phyloP scores from a whole-genome alignment of 2,888 invertebrate species.

The Heteropelma amictum region DNA sequence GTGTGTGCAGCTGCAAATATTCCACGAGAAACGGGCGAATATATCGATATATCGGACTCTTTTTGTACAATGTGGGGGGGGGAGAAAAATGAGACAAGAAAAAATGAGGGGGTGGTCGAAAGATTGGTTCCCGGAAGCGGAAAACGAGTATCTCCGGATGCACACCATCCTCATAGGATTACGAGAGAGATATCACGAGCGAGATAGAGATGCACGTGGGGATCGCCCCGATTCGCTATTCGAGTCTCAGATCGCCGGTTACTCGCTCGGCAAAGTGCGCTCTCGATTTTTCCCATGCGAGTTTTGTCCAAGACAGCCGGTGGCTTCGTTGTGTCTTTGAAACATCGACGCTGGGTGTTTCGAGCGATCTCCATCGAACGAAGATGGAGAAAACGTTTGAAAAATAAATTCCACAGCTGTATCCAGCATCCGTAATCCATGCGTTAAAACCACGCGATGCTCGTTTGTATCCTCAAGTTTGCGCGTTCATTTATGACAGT shows the following conservation, averaged over 20 bases:
- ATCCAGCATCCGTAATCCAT: too few relatives aligned
- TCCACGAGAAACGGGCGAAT: too few relatives aligned
- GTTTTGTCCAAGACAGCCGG: slow-evolving; percentile 61
- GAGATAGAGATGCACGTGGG: slow-evolving; percentile 11
- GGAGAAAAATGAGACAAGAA: slow-evolving; percentile 12
- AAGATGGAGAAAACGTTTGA: neutral
- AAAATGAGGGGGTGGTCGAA: slow-evolving; percentile 17
- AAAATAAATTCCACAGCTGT: slow-evolving; percentile 4
- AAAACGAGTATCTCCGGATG: slow-evolving; percentile 47
- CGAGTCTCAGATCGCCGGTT: slow-evolving; percentile 45
- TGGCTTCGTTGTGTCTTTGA: slow-evolving; percentile 69
- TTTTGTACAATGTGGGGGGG: slow-evolving; percentile 4
- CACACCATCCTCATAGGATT: slow-evolving; percentile 63
- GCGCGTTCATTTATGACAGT: too few relatives aligned
- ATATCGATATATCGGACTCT: too few relatives aligned
- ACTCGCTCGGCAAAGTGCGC: slow-evolving; percentile 62
- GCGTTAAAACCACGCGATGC: too few relatives aligned
- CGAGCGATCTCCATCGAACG: slow-evolving; percentile 15
- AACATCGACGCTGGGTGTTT: slow-evolving; percentile 74
- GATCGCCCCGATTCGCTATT: slow-evolving; percentile 9
- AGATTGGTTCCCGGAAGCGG: slow-evolving; percentile 38
- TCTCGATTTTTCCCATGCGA: slow-evolving; percentile 63
- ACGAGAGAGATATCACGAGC: slow-evolving; percentile 54
- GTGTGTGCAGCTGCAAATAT: too few relatives aligned
- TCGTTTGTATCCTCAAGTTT: too few relatives aligned